These are phyloP conservation scores for Daubentonia madagascariensis DNA, from an alignment of 2,113 vertebrate genomes.

Conservation along the genomic window DNA sequence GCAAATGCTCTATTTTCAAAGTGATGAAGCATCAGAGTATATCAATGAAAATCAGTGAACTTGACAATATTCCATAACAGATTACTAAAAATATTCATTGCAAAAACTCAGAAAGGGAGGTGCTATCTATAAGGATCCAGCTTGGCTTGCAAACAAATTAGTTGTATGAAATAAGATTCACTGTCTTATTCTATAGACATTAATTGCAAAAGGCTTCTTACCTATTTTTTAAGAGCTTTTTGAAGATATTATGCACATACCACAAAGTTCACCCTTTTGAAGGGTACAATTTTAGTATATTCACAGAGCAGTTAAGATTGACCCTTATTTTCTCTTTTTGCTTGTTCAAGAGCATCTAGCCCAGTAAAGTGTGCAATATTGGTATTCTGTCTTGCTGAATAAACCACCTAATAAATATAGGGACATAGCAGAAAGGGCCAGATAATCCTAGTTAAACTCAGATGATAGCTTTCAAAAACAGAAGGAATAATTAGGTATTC, in stretches of 20 bases:
- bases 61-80: background rate
- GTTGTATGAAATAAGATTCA: background rate
- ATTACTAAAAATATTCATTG: background rate
- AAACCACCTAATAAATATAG: background rate
- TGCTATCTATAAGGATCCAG: background rate
- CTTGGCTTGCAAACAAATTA: background rate
- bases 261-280: background rate
- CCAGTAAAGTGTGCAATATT: background rate
- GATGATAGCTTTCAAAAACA: background rate
- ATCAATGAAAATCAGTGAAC: background rate
- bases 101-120: background rate
- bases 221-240: background rate
- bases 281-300: background rate
- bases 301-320: background rate
- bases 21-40: background rate
- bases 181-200: background rate
- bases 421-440: background rate
- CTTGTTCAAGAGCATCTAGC: background rate
- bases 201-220: background rate
- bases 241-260: background rate
- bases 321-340: background rate
- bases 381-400: background rate
- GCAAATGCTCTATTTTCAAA: background rate
- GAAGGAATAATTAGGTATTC: background rate
- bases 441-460: background rate